Percentiles rank a stretch among this genome's conserved stretches.
These are phyloP conservation scores for Akabosia matsudoensis DNA, from an alignment of 1,140 invertebrate species.

Conservation along the genomic window DNA sequence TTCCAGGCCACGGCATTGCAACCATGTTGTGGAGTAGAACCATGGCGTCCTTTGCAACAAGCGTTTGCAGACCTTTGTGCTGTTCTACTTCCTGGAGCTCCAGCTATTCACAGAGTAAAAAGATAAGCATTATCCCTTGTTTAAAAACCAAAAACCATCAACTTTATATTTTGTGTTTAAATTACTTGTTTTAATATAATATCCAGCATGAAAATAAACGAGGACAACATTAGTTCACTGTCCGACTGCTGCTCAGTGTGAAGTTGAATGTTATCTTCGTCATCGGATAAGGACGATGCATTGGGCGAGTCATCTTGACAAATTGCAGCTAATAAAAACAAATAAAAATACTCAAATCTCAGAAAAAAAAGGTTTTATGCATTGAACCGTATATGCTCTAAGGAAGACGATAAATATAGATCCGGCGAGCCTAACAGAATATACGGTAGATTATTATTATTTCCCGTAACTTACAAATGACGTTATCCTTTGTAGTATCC, in stretches of 20 bases:
- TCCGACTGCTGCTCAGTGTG: constrained; percentile 43
- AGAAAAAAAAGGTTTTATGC: neutral
- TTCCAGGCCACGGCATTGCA: constrained; percentile 68
- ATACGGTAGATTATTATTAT: neutral
- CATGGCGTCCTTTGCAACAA: constrained; percentile 71
- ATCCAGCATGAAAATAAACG: constrained; percentile 95
- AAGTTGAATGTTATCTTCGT: constrained; percentile 56
- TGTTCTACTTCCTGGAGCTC: constrained; percentile 86
- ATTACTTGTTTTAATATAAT: constrained; percentile 85
- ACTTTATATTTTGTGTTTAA: no score
- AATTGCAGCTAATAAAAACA: constrained; percentile 47
- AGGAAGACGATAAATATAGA: no score
- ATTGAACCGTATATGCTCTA: neutral
- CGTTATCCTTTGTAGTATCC: constrained; percentile 47
- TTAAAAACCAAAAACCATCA: no score
- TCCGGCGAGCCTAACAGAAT: no score
- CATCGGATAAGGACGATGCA: constrained; percentile 68
- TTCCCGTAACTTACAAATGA: constrained; percentile 55
- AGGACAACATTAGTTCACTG: constrained; percentile 75
- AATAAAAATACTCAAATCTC: neutral
- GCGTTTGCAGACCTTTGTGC: constrained; percentile 74
- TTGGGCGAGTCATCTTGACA: constrained; percentile 64
- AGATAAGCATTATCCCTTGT: neutral
- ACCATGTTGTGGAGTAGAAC: constrained; percentile 79
- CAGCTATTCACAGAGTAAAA: constrained; percentile 60